Conservation (phyloP, 2,888 invertebrate species). For the Silvanus unidentatus region DNA sequence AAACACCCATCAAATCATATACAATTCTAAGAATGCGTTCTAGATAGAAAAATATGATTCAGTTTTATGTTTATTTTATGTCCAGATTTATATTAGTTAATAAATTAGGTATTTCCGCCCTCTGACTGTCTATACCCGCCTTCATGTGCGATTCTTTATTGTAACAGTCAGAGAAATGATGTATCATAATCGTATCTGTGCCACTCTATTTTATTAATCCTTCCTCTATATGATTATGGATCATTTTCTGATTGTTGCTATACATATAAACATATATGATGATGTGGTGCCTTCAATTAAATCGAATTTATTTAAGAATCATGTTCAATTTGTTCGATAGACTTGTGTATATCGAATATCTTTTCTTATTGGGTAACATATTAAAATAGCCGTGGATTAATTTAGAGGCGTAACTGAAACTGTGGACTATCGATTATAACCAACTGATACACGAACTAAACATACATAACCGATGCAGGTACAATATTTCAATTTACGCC, state of each 20-base stretch:
- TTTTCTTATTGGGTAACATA: neutral
- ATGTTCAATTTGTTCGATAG: conserved; percentile 1
- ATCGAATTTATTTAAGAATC: too few species aligned
- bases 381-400: conserved; percentile 1
- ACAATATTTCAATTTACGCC: conserved; percentile 39
- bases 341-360: too few species aligned
- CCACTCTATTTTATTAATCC: too few species aligned
- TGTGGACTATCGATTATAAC: neutral
- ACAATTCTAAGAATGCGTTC: too few species aligned
- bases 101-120: conserved; percentile 29
- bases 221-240: too few species aligned
- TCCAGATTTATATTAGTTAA: conserved; percentile 25
- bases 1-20: too few species aligned
- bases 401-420: conserved; percentile 1
- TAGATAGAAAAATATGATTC: too few species aligned
- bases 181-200: too few species aligned
- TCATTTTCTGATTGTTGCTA: too few species aligned
- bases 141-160: conserved; percentile 10
- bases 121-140: conserved; percentile 16
- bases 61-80: conserved; percentile 1
- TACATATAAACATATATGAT: too few species aligned
- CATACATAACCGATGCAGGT: conserved; percentile 31
- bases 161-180: too few species aligned
- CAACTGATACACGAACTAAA: conserved; percentile 17
- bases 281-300: too few species aligned